Evolutionary conservation across 2,888 invertebrate genomes (phyloP).

Genomic region (Gandaritis pyraliata): DNA sequence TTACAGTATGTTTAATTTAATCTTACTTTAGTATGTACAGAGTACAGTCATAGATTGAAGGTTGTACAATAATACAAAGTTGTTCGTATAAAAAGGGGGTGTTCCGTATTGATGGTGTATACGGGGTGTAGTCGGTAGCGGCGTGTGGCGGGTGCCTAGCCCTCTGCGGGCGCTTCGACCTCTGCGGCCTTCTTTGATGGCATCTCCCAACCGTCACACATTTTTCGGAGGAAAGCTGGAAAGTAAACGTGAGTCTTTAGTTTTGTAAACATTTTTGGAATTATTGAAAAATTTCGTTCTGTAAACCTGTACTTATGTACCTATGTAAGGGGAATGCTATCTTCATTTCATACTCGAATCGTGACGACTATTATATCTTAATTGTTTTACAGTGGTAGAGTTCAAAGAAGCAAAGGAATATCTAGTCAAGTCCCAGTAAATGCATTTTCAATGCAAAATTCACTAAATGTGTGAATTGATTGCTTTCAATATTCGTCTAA

Average conservation of each 20-base stretch:
- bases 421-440: too few species aligned
- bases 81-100: conserved; percentile 77
- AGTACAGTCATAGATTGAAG: conserved; percentile 78
- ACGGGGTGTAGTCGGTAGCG: conserved; percentile 58
- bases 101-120: conserved; percentile 73
- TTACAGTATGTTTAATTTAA: conserved; percentile 80
- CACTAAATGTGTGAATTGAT: too few species aligned
- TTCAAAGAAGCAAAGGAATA: too few species aligned
- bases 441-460: too few species aligned
- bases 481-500: too few species aligned
- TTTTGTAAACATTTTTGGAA: background rate
- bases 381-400: too few species aligned
- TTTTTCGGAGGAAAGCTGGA: conserved; percentile 94
- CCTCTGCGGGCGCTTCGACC: conserved; percentile 68
- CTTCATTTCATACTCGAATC: too few species aligned
- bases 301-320: background rate
- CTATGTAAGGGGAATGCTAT: too few species aligned
- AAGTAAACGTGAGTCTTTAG: conserved; percentile 32
- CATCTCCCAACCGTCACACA: conserved; percentile 87
- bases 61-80: conserved; percentile 67
- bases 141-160: conserved; percentile 51
- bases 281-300: too few species aligned
- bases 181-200: conserved; percentile 46
- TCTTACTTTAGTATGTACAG: conserved; percentile 83
- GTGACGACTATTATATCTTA: too few species aligned